Base-by-base conservation (phyloP, 2,113 vertebrate genomes). In the Regulus satrapa region DNA sequence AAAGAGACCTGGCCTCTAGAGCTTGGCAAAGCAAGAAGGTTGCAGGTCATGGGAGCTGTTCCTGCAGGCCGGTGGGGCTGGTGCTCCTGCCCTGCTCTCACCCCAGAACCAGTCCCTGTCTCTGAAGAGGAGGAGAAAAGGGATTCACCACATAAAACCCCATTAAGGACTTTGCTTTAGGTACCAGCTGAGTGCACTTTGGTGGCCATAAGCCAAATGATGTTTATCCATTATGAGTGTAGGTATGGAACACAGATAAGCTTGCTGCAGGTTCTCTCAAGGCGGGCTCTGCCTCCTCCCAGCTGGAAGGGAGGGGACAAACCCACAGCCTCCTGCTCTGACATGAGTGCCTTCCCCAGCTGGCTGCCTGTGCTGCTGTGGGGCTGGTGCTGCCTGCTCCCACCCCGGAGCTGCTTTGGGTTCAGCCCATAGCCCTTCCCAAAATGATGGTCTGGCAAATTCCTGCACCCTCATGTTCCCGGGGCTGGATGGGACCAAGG, bases 201-300 rank as follows among this genome's bases (percentile, higher is more conserved):
- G 64, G 79, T 62, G 81, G 64, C 51, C 3, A 3, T 36, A 61
- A 87, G 46, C 43, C 48, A 61, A 52, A 31, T 1, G 5, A 38
- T 7, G 52, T 36, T 32, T 18, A 6, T 31, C 11, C 36, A 24
- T 29, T 10, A 14, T 9, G 25, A 18, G 43, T 12, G 7, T 10
- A 1, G 5, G 26, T 10, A 1, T 31, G 19, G 18, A 20, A 38
- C 40, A 19, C 0, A 19, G 2, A 32, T 3, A 14, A 49, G n/a
- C 40, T 51, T 4, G 41, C 6, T 34, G 51, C 34, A 59, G 63
- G 62, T 36, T 45, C 66, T 69, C 48, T 11, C 13, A 24, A 18
- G 45, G 51, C 43, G 85, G 43, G 6, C 6, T 52, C 52, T 58
- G 38, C 46, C 59, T 91, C 46, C 52, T 61, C 38, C 28, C 64